A percentile compares a stretch with the other conserved stretches of the same genome.
These are phyloP conservation scores for Vultur gryphus DNA, from an alignment of 2,797 vertebrate species.

Conservation along the genomic window DNA sequence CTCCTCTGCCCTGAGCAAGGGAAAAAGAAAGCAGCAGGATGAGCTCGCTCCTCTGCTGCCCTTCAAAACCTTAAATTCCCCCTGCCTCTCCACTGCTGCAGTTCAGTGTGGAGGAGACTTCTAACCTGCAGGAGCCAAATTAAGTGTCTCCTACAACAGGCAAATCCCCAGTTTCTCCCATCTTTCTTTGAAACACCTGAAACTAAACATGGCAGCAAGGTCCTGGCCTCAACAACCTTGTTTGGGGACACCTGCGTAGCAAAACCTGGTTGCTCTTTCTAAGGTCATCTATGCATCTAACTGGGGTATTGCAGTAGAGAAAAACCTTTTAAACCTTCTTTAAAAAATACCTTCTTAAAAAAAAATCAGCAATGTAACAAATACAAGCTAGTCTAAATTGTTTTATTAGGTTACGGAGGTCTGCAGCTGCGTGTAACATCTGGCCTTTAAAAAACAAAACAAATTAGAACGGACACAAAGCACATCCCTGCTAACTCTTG, in stretches of 20 bases:
- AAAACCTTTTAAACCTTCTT: not conserved
- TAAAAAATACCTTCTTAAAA: not conserved
- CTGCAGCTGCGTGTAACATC: not conserved
- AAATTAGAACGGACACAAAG: not conserved
- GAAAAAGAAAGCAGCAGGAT: not conserved
- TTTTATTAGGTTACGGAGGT: not conserved
- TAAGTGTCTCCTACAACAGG: rapidly evolving
- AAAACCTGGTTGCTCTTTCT: not conserved
- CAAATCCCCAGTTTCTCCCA: not conserved
- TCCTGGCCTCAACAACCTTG: not conserved
- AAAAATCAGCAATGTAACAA: not conserved
- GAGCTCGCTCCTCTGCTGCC: not conserved
- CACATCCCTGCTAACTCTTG: not conserved
- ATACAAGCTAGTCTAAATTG: not conserved
- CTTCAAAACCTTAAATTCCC: not conserved
- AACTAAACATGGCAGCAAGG: not conserved
- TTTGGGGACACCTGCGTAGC: not conserved
- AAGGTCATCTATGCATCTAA: not conserved
- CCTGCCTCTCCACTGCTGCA: not conserved
- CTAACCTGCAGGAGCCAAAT: not conserved
- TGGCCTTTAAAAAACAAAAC: not conserved
- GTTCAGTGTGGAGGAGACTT: rapidly evolving
- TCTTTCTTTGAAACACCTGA: not conserved
- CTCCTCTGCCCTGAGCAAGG: not conserved
- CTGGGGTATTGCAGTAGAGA: not conserved